Evolutionary conservation across 1,140 invertebrate genomes (phyloP), one percentile per base, ranked within the genome.

Genomic region (Drosophila asahinai): DNA sequence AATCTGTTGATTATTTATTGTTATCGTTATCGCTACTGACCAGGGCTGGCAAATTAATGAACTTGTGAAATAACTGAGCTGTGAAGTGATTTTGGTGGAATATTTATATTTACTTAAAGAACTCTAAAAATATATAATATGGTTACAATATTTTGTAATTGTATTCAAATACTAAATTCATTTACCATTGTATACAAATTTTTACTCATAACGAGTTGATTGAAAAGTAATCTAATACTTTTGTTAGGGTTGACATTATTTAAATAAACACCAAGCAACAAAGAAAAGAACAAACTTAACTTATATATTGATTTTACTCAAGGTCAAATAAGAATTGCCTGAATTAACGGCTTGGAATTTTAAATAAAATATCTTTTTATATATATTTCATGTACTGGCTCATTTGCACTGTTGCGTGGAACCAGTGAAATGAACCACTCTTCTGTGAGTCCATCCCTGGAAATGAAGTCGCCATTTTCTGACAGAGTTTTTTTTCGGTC

Each of bases 391-490:
- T 6, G 33, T 38, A n/a, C 54, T 14, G 25, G 25, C 15, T 22
- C 33, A 42, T 15, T 63, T 42, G 0, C 1, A 12, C 11, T 14
- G 15, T 15, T 17, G 33, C 6, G 0, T 11, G 30, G 66, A 72
- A 61, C 70, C 67, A 73, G 67, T 14, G 7, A 60, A n/a, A 17
- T 40, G 45, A 76, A 47, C 55, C 27, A 48, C 27, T 14, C 43
- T 3, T 25, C 3, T 14, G 8, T 36, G 22, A n/a, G n/a, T 71
- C 15, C 58, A 78, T 2, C 75, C 77, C 77, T 83, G 70, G 62
- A 33, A 59, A 49, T 47, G 48, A 89, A 84, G 81, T 90, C 81
- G 86, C 86, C 77, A 45, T 47, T 75, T 57, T 58, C 71, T n/a
- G 19, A 40, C 19, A 40, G 54, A 57, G 54, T 57, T 49, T 73